These are phyloP conservation scores for Mixornis gularis DNA, from an alignment of 2,113 vertebrate genomes.

Conservation along the genomic window DNA sequence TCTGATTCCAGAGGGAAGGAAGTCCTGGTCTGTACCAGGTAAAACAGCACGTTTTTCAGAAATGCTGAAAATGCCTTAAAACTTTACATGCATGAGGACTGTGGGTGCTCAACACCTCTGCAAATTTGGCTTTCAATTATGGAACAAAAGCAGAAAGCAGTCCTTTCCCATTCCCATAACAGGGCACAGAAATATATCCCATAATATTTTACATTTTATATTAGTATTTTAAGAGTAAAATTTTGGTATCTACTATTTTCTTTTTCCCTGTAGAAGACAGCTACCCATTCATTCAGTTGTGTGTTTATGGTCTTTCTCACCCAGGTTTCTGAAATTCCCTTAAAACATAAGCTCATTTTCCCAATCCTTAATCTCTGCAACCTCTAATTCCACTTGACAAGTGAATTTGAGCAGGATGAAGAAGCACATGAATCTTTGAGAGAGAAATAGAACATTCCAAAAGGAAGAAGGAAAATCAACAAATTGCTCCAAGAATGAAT, in stretches of 20 bases:
- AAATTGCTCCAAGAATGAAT: neutral
- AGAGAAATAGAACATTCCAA: slow-evolving; percentile 1
- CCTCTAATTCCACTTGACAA: slow-evolving; percentile 8
- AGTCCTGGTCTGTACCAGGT: neutral
- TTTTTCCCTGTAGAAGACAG: neutral
- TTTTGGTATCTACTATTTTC: neutral
- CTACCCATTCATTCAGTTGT: neutral
- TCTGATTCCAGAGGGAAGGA: neutral
- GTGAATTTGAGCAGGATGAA: neutral
- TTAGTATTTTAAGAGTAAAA: neutral
- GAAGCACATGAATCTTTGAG: neutral
- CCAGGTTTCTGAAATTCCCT: neutral
- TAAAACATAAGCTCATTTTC: neutral
- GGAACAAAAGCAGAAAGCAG: neutral
- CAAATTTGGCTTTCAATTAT: neutral
- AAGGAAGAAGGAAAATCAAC: slow-evolving; percentile 16
- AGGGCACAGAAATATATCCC: neutral
- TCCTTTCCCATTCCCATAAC: neutral
- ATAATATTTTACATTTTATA: neutral
- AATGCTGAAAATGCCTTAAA: neutral
- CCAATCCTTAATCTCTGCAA: slow-evolving; percentile 12
- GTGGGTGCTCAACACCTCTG: neutral
- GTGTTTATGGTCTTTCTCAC: neutral
- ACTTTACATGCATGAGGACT: neutral
- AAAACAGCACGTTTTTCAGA: neutral